These are phyloP conservation scores for Calameuta idolon DNA, from an alignment of 2,888 invertebrate genomes.

Conservation along the genomic window DNA sequence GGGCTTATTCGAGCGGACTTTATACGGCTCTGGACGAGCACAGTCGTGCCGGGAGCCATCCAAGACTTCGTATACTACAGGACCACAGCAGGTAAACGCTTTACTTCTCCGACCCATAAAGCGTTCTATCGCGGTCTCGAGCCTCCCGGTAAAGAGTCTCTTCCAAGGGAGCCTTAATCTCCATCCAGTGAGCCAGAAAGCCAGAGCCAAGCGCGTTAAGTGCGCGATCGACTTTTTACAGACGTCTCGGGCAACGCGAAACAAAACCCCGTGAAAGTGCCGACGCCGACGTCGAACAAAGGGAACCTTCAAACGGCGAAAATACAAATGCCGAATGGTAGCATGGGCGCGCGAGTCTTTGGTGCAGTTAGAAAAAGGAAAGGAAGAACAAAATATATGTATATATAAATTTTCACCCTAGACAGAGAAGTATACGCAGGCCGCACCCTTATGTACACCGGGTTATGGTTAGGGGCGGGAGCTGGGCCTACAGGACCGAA, in stretches of 20 bases:
- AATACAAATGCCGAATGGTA: neutral
- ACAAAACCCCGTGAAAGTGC: neutral
- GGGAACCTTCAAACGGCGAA: neutral
- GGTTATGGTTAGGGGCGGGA: neutral
- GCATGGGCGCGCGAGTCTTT: neutral
- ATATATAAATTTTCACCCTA: neutral
- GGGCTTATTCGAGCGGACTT: neutral
- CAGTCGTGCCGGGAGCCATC: neutral
- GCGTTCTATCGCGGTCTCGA: neutral
- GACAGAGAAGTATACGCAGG: neutral
- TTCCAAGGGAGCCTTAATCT: neutral
- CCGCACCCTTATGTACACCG: neutral
- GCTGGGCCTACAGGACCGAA: slow-evolving; percentile 4
- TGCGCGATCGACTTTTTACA: neutral
- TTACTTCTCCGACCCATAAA: neutral
- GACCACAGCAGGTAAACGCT: neutral
- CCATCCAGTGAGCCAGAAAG: neutral
- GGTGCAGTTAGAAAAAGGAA: neutral
- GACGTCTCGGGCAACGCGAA: neutral
- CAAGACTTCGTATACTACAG: neutral
- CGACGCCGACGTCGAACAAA: neutral
- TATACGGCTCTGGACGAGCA: neutral
- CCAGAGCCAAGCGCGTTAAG: neutral
- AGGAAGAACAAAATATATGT: neutral
- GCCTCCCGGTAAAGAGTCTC: neutral